These are phyloP conservation scores for Rhinoptilus africanus DNA, from an alignment of 2,113 vertebrate species.

Conservation along the genomic window DNA sequence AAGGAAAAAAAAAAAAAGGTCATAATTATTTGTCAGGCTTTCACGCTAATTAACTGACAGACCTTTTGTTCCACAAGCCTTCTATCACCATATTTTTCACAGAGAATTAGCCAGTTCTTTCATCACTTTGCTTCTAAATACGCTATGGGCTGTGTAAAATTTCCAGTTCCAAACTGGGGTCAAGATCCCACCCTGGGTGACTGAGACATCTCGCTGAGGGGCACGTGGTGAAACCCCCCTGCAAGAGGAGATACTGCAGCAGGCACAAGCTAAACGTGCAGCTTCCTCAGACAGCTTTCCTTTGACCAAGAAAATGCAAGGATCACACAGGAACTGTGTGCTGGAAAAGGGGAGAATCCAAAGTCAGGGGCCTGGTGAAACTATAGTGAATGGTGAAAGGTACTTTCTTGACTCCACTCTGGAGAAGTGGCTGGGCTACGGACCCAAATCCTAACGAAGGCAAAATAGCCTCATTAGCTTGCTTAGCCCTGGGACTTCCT, in stretches of 20 bases:
- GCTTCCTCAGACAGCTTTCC: not conserved
- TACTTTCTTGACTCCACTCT: not conserved
- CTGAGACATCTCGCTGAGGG: fast-evolving
- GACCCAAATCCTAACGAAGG: fast-evolving
- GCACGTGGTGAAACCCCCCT: fast-evolving
- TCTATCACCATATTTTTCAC: not conserved
- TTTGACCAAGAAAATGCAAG: not conserved
- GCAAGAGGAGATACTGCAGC: not conserved
- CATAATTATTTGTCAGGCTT: not conserved
- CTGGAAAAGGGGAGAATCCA: not conserved
- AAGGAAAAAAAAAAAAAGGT: not conserved
- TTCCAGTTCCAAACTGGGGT: not conserved
- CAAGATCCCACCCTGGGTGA: fast-evolving
- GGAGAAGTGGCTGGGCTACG: not conserved
- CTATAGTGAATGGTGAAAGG: not conserved
- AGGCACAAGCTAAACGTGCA: not conserved
- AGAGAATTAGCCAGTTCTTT: not conserved
- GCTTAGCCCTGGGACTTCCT: not conserved
- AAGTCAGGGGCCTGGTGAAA: fast-evolving
- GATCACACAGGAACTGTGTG: fast-evolving
- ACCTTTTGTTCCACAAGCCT: not conserved
- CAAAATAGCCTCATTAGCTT: not conserved
- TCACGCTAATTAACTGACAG: not conserved
- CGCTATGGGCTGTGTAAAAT: not conserved
- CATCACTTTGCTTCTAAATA: not conserved